Percentiles rank a stretch among this genome's conserved stretches.
Conservation (phyloP, 2,797 vertebrate species). For the Rhynchotus rufescens region DNA sequence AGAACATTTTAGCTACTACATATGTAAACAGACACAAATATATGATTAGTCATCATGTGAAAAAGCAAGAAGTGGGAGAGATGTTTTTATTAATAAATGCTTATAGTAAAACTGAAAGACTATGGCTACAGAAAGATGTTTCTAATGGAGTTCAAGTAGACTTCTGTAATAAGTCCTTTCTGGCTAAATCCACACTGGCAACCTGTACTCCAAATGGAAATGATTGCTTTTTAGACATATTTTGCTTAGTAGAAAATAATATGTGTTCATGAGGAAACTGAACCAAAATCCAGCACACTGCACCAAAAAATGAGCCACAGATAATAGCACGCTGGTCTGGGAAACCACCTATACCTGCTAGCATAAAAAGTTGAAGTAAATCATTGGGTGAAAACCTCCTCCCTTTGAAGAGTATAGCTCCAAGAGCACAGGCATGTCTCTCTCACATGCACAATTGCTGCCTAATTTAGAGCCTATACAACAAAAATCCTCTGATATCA, state of each 20-base stretch:
- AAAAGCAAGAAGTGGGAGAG: background rate
- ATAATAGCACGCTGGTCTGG: background rate
- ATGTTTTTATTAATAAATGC: background rate
- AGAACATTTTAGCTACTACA: background rate
- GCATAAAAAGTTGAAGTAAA: background rate
- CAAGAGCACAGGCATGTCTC: background rate
- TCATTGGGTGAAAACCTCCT: accelerated
- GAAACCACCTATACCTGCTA: background rate
- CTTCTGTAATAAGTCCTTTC: background rate
- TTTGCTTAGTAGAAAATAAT: background rate
- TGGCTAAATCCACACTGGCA: background rate
- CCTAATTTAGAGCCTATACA: background rate
- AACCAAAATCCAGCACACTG: background rate
- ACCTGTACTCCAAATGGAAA: background rate
- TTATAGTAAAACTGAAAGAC: background rate
- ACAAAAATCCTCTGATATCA: background rate
- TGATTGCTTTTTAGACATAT: background rate
- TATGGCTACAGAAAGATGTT: background rate
- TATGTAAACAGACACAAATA: background rate
- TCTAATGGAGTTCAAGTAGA: background rate
- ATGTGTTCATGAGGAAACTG: background rate
- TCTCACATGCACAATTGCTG: background rate
- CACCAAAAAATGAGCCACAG: background rate
- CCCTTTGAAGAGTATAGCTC: background rate
- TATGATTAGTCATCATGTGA: background rate